Percentiles rank a stretch among this genome's conserved stretches.
Evolutionary conservation across 2,888 invertebrate genomes (phyloP).

Genomic region (Andricus curvator): DNA sequence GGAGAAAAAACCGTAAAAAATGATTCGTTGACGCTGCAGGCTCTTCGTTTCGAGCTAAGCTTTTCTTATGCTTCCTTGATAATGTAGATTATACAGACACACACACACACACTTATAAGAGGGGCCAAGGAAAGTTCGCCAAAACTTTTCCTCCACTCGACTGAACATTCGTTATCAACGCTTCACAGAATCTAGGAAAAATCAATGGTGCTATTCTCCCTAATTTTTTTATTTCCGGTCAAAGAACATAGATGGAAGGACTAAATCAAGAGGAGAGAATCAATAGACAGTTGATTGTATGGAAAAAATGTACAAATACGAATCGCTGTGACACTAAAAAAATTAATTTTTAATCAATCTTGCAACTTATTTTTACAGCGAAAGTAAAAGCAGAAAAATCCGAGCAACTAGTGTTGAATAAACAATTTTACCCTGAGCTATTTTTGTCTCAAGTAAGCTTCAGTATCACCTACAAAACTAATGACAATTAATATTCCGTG

Average conservation of each 20-base stretch:
- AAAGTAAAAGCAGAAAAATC: too few relatives aligned
- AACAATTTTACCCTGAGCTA: too few relatives aligned
- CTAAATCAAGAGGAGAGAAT: not conserved
- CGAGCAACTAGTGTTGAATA: too few relatives aligned
- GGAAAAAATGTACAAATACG: not conserved
- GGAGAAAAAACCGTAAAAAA: conserved; percentile 31
- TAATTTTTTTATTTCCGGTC: not conserved
- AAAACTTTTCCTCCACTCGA: conserved; percentile 20
- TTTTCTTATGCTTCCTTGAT: not conserved
- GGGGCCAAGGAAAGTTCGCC: not conserved
- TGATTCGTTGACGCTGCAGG: conserved; percentile 18
- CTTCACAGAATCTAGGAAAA: conserved; percentile 5
- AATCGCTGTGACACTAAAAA: too few relatives aligned
- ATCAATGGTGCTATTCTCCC: not conserved
- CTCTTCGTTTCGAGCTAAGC: not conserved
- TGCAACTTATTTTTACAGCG: too few relatives aligned
- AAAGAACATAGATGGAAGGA: not conserved
- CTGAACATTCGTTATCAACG: conserved; percentile 5
- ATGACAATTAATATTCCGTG: too few relatives aligned
- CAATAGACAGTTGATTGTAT: not conserved
- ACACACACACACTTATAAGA: not conserved
- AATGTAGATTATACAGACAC: not conserved
- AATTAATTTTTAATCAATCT: too few relatives aligned
- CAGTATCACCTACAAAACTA: too few relatives aligned
- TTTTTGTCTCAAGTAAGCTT: too few relatives aligned